Base-by-base conservation (phyloP, 2,113 vertebrate species). In the Nasalis larvatus region DNA sequence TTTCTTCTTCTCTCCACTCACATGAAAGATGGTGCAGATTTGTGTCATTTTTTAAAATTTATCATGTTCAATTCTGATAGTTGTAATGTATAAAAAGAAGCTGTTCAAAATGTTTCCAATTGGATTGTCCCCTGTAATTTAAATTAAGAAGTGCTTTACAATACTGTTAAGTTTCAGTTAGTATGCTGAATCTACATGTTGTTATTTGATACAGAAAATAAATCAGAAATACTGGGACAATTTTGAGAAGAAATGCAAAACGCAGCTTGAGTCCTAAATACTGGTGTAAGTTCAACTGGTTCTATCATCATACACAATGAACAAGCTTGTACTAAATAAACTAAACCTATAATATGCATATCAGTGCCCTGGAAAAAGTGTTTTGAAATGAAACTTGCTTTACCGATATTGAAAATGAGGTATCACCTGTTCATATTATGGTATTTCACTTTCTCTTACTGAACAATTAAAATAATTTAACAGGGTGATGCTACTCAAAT, bases 321-420 rank as follows among this genome's bases (percentile, higher is more conserved):
- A 86, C 35, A 97, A 95, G 58, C 30, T 84, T 82, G 85, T 66
- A 77, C 56, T 82, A 95, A 52, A 76, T 78, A 96, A 58, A 76
- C 14, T 49, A 47, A 96, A 68, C 82, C 52, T 90, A 40, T 96
- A 90, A 96, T 97, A 90, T 90, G 86, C 49, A 42, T 89, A 76
- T 78, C 45, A 85, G 0, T 90, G 17, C 52, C 85, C 74, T 77
- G 27, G 13, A 58, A 37, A 82, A 66, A 78, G 18, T 94, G 12
- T 32, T 45, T 77, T 86, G 4, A 95, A 68, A 56, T 95, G 30
- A 74, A 87, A 11, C 86, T 91, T n/a, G 32, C 21, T 85, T 78
- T 91, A 82, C 87, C 40, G 8, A 9, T 92, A 45, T 82, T 77
- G 18, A 81, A 92, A 73, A 77, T 66, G 35, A 60, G 58, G 80